Percentiles rank a stretch among this genome's conserved stretches.
phyloP scores from a whole-genome alignment of 1,140 invertebrate species.

The Drosophila micromelanica region DNA sequence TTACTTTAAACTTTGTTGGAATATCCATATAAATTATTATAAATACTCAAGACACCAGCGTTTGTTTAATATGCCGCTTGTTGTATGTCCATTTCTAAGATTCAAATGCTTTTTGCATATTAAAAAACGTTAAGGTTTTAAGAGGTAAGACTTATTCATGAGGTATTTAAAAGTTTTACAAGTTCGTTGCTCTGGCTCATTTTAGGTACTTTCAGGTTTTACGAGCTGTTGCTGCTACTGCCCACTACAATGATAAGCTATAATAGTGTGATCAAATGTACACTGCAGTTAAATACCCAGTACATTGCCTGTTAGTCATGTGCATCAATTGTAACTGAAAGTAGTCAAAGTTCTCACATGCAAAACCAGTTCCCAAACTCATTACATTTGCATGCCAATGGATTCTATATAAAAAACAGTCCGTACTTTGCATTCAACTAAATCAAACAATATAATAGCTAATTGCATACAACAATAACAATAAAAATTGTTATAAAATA shows the following conservation, averaged over 20 bases:
- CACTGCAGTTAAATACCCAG: neutral
- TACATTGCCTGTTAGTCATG: conserved; percentile 13
- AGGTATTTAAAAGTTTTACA: conserved; percentile 49
- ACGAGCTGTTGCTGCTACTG: neutral
- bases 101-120: conserved; percentile 41
- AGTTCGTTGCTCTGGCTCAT: conserved; percentile 57
- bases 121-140: conserved; percentile 33
- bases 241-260: conserved; percentile 1
- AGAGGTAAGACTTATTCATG: conserved; percentile 20
- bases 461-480: conserved; percentile 54
- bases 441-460: conserved; percentile 54
- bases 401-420: conserved; percentile 42
- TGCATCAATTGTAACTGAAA: conserved; percentile 7
- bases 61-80: conserved; percentile 64
- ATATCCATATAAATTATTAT: conserved; percentile 21
- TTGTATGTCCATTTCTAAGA: conserved; percentile 45
- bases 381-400: conserved; percentile 41
- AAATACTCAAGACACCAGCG: neutral
- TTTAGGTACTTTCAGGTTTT: neutral
- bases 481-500: conserved; percentile 20
- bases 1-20: conserved; percentile 23
- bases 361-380: conserved; percentile 38
- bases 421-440: conserved; percentile 42
- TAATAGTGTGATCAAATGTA: conserved; percentile 6
- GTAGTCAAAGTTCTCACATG: conserved; percentile 7